Conservation (phyloP, 2,113 vertebrate genomes). For the Hemiscyllium ocellatum region DNA sequence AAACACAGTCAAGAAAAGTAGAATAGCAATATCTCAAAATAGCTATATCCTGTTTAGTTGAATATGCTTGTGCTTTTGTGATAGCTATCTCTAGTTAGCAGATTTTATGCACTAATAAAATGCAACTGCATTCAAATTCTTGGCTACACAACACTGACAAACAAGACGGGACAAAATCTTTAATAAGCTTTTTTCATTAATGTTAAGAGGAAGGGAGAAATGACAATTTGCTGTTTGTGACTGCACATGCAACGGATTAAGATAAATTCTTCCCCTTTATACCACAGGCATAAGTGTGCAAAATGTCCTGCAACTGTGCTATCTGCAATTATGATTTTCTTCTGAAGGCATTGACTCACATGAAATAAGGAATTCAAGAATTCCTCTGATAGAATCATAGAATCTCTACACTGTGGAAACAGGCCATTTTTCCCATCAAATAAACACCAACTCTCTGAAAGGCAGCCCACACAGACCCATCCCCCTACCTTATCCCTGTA, state of each 20-base stretch:
- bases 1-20: background rate
- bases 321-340: too few relatives aligned
- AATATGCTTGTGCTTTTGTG: slow-evolving; percentile 9
- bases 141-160: background rate
- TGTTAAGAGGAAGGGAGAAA: background rate
- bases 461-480: too few relatives aligned
- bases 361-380: background rate
- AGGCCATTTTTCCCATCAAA: too few relatives aligned
- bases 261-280: background rate
- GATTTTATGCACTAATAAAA: background rate
- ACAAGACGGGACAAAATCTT: background rate
- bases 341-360: background rate
- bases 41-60: slow-evolving; percentile 24
- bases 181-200: background rate
- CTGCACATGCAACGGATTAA: background rate
- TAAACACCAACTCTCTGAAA: too few relatives aligned
- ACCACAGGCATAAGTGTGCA: too few relatives aligned
- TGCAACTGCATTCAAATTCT: background rate
- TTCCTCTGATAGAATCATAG: too few relatives aligned
- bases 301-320: background rate
- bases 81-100: slow-evolving; percentile 10
- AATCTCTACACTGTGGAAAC: too few relatives aligned
- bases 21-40: background rate
- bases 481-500: too few relatives aligned
- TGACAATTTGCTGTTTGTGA: background rate